Percentiles rank a stretch among this genome's conserved stretches.
Conservation (phyloP, 2,888 invertebrate species). For the Caenorhabditis japonica region DNA sequence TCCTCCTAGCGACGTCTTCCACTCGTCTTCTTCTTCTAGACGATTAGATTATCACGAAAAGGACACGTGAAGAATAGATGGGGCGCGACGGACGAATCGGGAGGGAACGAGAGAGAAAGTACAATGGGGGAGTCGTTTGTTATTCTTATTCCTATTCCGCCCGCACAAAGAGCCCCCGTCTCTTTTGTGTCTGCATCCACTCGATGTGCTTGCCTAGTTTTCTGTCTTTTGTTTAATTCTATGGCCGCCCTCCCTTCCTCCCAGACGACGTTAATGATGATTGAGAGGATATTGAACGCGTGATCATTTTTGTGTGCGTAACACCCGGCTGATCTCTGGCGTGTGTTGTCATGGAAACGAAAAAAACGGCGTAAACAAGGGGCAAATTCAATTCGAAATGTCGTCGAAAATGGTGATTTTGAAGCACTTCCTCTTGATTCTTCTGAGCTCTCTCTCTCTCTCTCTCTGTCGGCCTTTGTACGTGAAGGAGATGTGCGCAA, state of each 20-base stretch:
- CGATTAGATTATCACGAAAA: conserved; percentile 29
- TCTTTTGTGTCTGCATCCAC: neutral
- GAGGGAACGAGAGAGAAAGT: conserved; percentile 12
- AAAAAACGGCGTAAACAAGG: conserved; percentile 17
- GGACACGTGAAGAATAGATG: conserved; percentile 10
- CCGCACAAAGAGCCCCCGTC: conserved; percentile 7
- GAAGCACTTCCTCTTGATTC: neutral
- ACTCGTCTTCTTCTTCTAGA: neutral
- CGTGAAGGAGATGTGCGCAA: conserved; percentile 2
- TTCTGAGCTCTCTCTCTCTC: neutral
- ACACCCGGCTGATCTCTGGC: neutral
- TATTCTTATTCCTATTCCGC: neutral
- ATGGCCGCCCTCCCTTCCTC: neutral
- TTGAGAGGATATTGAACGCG: neutral
- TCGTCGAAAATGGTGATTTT: conserved; percentile 21
- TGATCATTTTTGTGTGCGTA: neutral
- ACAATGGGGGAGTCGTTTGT: conserved; percentile 25
- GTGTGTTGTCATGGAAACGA: conserved; percentile 10
- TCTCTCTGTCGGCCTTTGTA: neutral
- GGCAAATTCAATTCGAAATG: conserved; percentile 22
- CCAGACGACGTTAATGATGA: neutral
- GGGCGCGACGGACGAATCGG: neutral
- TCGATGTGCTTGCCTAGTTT: conserved; percentile 3
- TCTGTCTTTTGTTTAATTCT: conserved; percentile 1
- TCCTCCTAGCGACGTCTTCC: neutral